phyloP scores from a whole-genome alignment of 2,113 vertebrate species.

The Centropristis striata region DNA sequence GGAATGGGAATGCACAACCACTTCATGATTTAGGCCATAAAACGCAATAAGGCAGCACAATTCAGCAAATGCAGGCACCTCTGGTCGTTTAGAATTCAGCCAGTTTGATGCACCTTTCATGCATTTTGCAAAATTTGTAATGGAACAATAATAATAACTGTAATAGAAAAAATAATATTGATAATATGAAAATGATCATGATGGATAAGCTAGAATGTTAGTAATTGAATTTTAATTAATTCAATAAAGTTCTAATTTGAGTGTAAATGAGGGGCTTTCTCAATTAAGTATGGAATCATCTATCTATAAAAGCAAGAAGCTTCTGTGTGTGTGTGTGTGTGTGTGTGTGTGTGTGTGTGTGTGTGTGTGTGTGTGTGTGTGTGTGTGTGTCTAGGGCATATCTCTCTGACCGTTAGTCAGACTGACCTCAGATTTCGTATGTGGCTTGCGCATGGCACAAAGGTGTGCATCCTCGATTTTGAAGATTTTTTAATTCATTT shows the following conservation, averaged over 20 bases:
- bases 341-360: too few species aligned
- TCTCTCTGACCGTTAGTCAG: too few species aligned
- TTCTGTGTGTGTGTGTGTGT: too few species aligned
- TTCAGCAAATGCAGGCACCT: not conserved
- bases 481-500: too few species aligned
- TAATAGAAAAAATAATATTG: too few species aligned
- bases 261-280: not conserved
- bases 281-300: not conserved
- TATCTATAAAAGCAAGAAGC: not conserved
- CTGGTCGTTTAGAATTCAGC: not conserved
- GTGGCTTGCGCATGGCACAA: too few species aligned
- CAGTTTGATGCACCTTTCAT: not conserved
- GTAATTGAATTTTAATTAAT: not conserved
- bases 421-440: too few species aligned
- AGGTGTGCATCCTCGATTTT: too few species aligned
- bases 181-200: too few species aligned
- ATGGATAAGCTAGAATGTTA: not conserved
- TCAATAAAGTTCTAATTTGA: not conserved
- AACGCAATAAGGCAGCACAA: constrained; percentile 1
- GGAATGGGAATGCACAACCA: not conserved
- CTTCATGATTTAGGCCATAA: constrained; percentile 19
- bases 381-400: too few species aligned
- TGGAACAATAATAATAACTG: not conserved
- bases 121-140: not conserved
- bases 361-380: too few species aligned